A percentile compares a stretch with the other conserved stretches of the same genome.
Evolutionary conservation across 2,113 vertebrate species (phyloP).

Genomic region (Myotis lucifugus): DNA sequence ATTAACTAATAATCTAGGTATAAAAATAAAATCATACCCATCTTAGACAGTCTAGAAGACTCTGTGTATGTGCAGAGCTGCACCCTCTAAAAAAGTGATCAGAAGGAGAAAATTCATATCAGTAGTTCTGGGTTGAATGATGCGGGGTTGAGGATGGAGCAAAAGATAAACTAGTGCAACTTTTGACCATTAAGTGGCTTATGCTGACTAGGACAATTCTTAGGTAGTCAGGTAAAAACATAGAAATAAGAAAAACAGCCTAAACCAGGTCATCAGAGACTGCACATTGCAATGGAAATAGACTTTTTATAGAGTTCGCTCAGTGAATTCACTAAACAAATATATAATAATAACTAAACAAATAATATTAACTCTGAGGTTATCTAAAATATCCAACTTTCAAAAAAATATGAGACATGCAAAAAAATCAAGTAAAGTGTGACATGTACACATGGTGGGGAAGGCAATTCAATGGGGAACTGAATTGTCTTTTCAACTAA

Average conservation of each 20-base stretch:
- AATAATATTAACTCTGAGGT: background rate
- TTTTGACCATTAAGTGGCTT: background rate
- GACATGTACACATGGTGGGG: background rate
- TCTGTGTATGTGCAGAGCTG: background rate
- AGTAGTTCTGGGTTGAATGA: background rate
- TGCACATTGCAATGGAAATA: background rate
- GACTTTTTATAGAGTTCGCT: background rate
- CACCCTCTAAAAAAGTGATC: background rate
- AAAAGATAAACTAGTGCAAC: background rate
- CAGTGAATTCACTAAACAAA: background rate
- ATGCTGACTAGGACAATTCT: background rate
- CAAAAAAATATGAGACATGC: background rate
- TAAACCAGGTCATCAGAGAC: background rate
- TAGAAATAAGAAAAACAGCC: background rate
- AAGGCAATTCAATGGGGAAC: background rate
- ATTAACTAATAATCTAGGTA: background rate
- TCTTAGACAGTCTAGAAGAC: background rate
- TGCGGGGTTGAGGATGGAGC: fast-evolving
- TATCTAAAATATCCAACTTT: background rate
- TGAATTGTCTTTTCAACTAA: background rate
- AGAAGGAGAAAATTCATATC: background rate
- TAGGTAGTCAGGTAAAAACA: background rate
- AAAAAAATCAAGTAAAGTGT: background rate
- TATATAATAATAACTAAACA: background rate
- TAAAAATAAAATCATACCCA: background rate